These are phyloP conservation scores for Pygoscelis antarcticus DNA, from an alignment of 2,113 vertebrate species.

Conservation along the genomic window DNA sequence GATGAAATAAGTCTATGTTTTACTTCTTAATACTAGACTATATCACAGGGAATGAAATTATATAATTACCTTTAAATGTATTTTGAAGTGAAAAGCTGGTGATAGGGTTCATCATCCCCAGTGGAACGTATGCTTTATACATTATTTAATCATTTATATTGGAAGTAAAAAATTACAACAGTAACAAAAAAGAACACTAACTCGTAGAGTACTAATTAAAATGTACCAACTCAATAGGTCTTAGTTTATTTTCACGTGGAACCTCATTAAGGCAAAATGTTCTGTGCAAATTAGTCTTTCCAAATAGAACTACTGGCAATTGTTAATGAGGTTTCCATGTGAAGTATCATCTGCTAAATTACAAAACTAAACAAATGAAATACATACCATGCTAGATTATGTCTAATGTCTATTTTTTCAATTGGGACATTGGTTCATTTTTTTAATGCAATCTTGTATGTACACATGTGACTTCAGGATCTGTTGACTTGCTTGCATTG, in stretches of 20 bases:
- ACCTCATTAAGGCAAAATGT: conserved; percentile 34
- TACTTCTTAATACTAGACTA: neutral
- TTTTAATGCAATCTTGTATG: neutral
- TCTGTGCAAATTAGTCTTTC: conserved; percentile 43
- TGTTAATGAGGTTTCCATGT: conserved; percentile 36
- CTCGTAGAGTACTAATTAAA: conserved; percentile 22
- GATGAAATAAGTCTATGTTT: neutral
- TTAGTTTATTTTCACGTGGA: conserved; percentile 31
- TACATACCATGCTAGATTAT: neutral
- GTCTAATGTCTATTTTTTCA: neutral
- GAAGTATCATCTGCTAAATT: conserved; percentile 21
- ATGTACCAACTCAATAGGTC: conserved; percentile 4
- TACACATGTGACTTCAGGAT: neutral
- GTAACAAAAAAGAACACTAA: neutral
- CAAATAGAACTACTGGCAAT: conserved; percentile 22
- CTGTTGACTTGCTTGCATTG: neutral
- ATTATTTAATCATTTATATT: neutral
- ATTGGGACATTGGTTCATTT: neutral
- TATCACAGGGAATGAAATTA: neutral
- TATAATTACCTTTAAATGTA: neutral
- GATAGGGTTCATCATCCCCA: neutral
- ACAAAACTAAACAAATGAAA: conserved; percentile 13
- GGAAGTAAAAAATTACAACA: neutral
- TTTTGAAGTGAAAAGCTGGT: neutral
- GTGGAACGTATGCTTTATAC: neutral